Percentiles rank a stretch among this genome's conserved stretches.
Evolutionary conservation across 2,797 vertebrate species (phyloP).

Genomic region (Chromobotia macracanthus): DNA sequence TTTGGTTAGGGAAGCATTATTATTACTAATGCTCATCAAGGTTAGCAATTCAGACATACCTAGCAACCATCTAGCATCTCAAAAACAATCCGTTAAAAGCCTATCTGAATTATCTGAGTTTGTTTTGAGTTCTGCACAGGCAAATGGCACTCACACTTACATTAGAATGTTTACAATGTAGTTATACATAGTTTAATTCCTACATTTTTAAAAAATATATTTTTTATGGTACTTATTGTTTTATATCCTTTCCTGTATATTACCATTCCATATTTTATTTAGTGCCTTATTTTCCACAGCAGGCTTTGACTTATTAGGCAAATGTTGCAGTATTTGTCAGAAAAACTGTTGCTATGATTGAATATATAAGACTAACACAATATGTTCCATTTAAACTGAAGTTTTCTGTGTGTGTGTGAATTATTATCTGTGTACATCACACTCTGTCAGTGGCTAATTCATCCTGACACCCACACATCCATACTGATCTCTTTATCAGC

Average conservation of each 20-base stretch:
- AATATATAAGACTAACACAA: no score
- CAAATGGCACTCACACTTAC: neutral
- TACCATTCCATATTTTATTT: neutral
- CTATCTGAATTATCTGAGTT: no score
- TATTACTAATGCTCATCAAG: neutral
- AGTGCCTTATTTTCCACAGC: no score
- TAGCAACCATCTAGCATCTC: neutral
- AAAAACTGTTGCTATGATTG: no score
- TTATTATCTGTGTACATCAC: slow-evolving; percentile 44
- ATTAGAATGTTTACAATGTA: no score
- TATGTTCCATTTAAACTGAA: no score
- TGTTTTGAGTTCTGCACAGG: neutral
- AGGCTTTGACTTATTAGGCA: no score
- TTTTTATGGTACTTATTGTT: neutral
- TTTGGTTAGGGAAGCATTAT: neutral
- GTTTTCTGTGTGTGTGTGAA: slow-evolving; percentile 37
- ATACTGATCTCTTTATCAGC: slow-evolving; percentile 81
- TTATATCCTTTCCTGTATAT: neutral
- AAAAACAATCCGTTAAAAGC: no score
- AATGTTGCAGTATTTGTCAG: no score
- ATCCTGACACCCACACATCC: slow-evolving; percentile 76
- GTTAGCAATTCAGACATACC: neutral
- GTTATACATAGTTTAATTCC: neutral
- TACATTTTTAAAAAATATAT: neutral
- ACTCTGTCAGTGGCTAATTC: slow-evolving; percentile 69